Base-by-base conservation (phyloP, 2,113 vertebrate species). In the Notothenia coriiceps region DNA sequence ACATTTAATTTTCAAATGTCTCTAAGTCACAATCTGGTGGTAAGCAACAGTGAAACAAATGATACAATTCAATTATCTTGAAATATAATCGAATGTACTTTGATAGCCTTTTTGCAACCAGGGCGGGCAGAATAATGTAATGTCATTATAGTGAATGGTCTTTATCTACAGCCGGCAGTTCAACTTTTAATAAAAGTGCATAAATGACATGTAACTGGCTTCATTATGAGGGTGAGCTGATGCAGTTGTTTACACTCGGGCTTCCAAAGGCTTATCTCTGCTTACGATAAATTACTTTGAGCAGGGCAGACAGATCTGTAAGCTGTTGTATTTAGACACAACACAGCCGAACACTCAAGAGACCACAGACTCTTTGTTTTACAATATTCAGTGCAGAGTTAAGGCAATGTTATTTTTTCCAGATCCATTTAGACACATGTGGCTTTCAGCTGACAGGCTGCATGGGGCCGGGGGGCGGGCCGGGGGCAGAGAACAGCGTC, bases 261-360 rank as follows among this genome's bases (percentile, higher is more conserved):
- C 71, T 66, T 84, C 50, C 57, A 66, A 47, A 64, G 57, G 79
- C 74, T 65, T 77, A 85, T 89, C 72, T 79, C 71, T 83, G 77
- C 73, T 77, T 65, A 80, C 70, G 49, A 90, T 74, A 70, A 88
- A 85, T 82, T 74, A 68, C 66, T 85, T 59, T 72, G 49, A 84
- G 69, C 60, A 70, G 70, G 69, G 49, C 49, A 52, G 85, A 79
- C 80, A 87, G 74, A 80, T 86, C 68, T 74, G 40, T 85, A 86
- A 88, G 83, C 79, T 81, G 52, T 86, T 88, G 84, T 87, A 77
- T 89, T 88, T 74, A 79, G 71, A 85, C 71, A 76, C 74, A 83
- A 67, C 55, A 83, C 77, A 85, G 77, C 69, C 70, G 20, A 77
- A 73, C 66, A 59, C 89, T 70, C 84, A 18, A 33, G 89, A 86